Evolutionary conservation across 37 sponge, comb jelly and placozoan species (phyloP).

Genomic region (Haliclona indistincta): DNA sequence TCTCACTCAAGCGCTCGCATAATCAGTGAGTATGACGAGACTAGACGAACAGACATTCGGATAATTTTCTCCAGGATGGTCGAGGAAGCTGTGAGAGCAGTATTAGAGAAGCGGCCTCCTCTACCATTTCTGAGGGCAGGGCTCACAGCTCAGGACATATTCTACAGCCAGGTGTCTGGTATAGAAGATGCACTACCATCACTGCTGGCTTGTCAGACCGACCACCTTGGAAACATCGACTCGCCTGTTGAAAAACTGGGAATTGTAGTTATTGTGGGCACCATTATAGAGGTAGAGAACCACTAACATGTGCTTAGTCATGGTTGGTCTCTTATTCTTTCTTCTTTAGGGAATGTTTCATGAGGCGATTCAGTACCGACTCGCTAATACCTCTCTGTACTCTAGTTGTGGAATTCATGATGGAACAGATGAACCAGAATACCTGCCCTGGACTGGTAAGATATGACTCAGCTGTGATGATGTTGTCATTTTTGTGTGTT

Average conservation of each 20-base stretch:
- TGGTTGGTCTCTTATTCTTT: no score
- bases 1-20: conserved; percentile 61
- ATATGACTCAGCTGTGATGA: background rate
- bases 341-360: conserved; percentile 12
- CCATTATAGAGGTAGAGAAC: background rate
- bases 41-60: background rate
- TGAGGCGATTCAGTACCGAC: conserved; percentile 40
- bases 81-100: conserved; percentile 34
- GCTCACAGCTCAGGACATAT: conserved; percentile 39
- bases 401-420: background rate
- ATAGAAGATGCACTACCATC: background rate
- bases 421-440: background rate
- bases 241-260: conserved; percentile 8
- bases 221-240: background rate
- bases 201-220: background rate
- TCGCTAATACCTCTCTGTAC: conserved; percentile 18
- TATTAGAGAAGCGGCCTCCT: conserved; percentile 10
- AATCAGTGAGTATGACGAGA: conserved; percentile 49
- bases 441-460: conserved; percentile 4
- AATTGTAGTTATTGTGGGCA: conserved; percentile 1
- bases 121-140: background rate
- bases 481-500: background rate
- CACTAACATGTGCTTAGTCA: no score
- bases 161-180: conserved; percentile 46
- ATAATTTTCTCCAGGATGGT: conserved; percentile 17